Percentiles rank a stretch among this genome's conserved stretches.
Evolutionary conservation across 2,797 vertebrate species (phyloP).

Genomic region (Streptopelia turtur): DNA sequence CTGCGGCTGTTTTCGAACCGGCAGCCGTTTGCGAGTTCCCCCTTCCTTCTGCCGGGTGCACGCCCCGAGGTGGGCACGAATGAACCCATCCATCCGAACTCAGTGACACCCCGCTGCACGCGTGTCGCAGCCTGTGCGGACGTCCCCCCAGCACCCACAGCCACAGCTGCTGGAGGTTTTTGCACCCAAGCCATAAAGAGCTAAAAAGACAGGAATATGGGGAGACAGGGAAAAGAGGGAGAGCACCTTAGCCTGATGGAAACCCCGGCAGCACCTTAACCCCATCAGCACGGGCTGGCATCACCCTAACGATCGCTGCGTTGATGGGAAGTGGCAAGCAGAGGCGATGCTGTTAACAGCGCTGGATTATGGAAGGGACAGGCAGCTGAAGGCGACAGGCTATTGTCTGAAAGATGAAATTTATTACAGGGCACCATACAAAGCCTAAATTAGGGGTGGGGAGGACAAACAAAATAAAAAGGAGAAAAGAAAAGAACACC

Average conservation of each 20-base stretch:
- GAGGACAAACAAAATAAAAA: not conserved
- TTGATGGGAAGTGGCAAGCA: conserved; percentile 25
- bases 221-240: not conserved
- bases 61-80: rapidly evolving
- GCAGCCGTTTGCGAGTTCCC: not conserved
- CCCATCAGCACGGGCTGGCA: not conserved
- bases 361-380: not conserved
- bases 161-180: not conserved
- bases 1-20: rapidly evolving
- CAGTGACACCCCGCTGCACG: no score
- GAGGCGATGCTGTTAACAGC: not conserved
- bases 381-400: conserved; percentile 27
- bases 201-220: not conserved
- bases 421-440: conserved; percentile 39
- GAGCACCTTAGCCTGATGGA: not conserved
- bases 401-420: conserved; percentile 43
- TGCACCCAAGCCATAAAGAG: not conserved
- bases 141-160: not conserved
- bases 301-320: not conserved
- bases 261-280: not conserved
- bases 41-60: not conserved
- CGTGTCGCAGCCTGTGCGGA: no score
- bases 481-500: not conserved
- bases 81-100: rapidly evolving
- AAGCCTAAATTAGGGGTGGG: conserved; percentile 37